Evolutionary conservation across 2,797 vertebrate species (phyloP).

Genomic region (Leptodactylus fallax): DNA sequence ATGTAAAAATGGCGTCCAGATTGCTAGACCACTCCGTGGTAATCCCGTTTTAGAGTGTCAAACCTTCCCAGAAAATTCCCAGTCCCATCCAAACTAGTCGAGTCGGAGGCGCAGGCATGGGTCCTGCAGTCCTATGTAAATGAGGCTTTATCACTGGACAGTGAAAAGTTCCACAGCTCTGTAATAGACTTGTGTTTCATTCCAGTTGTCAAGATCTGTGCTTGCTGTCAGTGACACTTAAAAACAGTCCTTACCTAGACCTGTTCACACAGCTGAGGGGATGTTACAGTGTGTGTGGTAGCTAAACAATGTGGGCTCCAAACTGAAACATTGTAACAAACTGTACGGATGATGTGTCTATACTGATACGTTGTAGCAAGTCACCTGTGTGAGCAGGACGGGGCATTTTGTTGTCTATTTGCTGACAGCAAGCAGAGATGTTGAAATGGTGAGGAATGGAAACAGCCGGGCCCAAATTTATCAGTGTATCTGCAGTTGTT

Average conservation of each 20-base stretch:
- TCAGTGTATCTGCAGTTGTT: too few species aligned
- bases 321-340: not conserved
- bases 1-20: constrained; percentile 37
- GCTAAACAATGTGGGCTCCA: too few species aligned
- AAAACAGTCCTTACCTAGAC: too few species aligned
- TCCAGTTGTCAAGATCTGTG: not conserved
- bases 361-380: too few species aligned
- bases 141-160: too few species aligned
- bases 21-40: not conserved
- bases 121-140: too few species aligned
- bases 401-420: not conserved
- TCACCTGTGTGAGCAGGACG: too few species aligned
- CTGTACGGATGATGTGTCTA: too few species aligned
- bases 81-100: not conserved
- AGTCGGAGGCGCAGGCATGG: not conserved
- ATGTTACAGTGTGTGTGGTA: not conserved
- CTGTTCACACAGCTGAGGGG: not conserved
- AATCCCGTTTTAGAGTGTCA: not conserved
- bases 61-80: not conserved
- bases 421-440: not conserved
- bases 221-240: not conserved
- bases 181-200: not conserved
- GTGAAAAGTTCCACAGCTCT: not conserved
- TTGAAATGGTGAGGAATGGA: not conserved
- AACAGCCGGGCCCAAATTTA: too few species aligned